A percentile compares a stretch with the other conserved stretches of the same genome.
Conservation (phyloP, 2,113 vertebrate species). For the Eudyptes chrysolophus region DNA sequence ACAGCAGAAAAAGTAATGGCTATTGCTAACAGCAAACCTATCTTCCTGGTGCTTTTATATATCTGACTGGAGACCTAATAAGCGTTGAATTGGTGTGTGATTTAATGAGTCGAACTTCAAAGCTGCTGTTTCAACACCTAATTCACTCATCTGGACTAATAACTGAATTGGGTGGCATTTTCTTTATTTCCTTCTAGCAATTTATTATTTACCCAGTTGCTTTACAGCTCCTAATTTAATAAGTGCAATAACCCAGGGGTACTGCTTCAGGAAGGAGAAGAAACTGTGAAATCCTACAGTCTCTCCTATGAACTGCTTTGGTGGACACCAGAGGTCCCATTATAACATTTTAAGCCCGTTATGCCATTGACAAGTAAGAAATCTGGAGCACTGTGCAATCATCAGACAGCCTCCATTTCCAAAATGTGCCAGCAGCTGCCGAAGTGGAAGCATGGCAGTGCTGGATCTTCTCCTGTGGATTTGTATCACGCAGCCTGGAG, state of each 20-base stretch:
- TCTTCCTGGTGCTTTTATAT: not conserved
- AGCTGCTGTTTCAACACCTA: slow-evolving; percentile 50
- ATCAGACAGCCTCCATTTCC: not conserved
- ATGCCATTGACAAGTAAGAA: not conserved
- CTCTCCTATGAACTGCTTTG: not conserved
- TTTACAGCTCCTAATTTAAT: slow-evolving; percentile 51
- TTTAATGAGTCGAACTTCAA: slow-evolving; percentile 41
- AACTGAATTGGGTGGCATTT: slow-evolving; percentile 14
- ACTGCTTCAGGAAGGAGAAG: slow-evolving; percentile 14
- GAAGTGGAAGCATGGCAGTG: not conserved
- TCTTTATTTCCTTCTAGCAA: not conserved
- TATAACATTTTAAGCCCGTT: not conserved
- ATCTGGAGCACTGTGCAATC: not conserved
- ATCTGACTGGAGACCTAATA: slow-evolving; percentile 46
- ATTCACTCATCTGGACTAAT: slow-evolving; percentile 61
- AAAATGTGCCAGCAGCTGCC: not conserved
- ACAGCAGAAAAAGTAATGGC: not conserved
- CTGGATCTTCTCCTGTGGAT: not conserved
- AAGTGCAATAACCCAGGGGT: slow-evolving; percentile 39
- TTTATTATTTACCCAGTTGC: slow-evolving; percentile 54
- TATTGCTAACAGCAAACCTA: not conserved
- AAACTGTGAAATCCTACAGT: not conserved
- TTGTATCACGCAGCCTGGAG: not conserved
- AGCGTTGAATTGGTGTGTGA: slow-evolving; percentile 48
- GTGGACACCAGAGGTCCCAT: not conserved